These are phyloP conservation scores for Origma solitaria DNA, from an alignment of 2,113 vertebrate species.

Conservation along the genomic window DNA sequence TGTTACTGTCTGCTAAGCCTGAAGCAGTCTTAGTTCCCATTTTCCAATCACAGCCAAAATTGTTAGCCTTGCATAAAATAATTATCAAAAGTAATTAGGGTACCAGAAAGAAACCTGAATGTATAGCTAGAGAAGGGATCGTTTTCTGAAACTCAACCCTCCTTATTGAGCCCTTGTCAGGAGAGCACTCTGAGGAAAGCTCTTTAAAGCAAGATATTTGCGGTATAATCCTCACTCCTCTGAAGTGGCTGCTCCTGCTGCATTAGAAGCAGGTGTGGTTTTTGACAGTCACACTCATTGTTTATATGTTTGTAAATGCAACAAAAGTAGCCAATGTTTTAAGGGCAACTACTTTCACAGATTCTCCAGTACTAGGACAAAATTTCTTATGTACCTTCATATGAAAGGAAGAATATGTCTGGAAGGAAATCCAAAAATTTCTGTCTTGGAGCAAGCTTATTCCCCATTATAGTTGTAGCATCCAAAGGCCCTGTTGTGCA, in stretches of 20 bases:
- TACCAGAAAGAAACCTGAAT: neutral
- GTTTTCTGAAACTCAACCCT: neutral
- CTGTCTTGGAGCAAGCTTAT: neutral
- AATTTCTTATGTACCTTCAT: neutral
- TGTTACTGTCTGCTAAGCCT: neutral
- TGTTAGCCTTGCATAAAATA: constrained; percentile 2
- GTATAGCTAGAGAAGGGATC: neutral
- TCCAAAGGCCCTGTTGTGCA: neutral
- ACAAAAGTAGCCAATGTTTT: neutral
- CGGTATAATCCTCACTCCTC: neutral
- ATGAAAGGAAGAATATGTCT: neutral
- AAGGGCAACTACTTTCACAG: neutral
- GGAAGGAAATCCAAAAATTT: neutral
- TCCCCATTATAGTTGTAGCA: neutral
- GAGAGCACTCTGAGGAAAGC: neutral
- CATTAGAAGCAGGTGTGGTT: neutral
- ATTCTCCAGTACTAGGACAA: neutral
- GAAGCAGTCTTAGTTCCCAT: neutral
- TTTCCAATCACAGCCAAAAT: neutral
- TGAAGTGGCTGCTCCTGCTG: neutral
- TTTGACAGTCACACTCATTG: neutral
- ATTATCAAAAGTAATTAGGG: neutral
- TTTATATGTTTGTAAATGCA: neutral
- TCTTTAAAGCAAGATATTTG: neutral
- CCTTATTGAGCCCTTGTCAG: neutral